Evolutionary conservation across 1,140 invertebrate genomes (phyloP).

Genomic region (Caenorhabditis brenneri): DNA sequence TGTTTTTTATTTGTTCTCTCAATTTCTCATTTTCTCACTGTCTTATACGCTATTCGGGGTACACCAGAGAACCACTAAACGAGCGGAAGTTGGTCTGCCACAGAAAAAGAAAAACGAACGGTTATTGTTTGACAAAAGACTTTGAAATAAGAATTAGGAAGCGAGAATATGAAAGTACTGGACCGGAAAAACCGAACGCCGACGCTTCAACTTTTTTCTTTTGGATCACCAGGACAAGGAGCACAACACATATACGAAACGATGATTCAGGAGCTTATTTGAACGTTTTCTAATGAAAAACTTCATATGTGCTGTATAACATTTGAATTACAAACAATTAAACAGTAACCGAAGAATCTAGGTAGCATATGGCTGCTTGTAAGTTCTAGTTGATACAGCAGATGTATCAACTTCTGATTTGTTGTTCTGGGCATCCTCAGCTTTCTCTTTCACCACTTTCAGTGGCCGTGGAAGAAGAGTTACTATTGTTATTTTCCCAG

Average conservation of each 20-base stretch:
- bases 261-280: too few relatives aligned
- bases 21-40: background rate
- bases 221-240: background rate
- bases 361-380: too few relatives aligned
- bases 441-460: background rate
- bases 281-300: too few relatives aligned
- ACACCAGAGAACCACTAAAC: constrained; percentile 16
- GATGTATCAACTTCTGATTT: too few relatives aligned
- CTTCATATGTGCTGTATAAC: too few relatives aligned
- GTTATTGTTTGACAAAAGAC: constrained; percentile 7
- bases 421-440: background rate
- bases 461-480: background rate
- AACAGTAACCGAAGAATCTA: too few relatives aligned
- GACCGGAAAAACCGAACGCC: background rate
- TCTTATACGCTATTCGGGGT: background rate
- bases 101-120: constrained; percentile 1
- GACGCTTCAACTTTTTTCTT: background rate
- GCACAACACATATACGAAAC: background rate
- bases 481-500: background rate
- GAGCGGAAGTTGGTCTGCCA: background rate
- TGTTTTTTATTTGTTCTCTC: constrained; percentile 19
- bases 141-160: background rate
- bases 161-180: background rate
- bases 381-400: too few relatives aligned
- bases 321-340: too few relatives aligned